Base-by-base conservation (phyloP, 2,797 vertebrate genomes). In the Microhierax caerulescens region DNA sequence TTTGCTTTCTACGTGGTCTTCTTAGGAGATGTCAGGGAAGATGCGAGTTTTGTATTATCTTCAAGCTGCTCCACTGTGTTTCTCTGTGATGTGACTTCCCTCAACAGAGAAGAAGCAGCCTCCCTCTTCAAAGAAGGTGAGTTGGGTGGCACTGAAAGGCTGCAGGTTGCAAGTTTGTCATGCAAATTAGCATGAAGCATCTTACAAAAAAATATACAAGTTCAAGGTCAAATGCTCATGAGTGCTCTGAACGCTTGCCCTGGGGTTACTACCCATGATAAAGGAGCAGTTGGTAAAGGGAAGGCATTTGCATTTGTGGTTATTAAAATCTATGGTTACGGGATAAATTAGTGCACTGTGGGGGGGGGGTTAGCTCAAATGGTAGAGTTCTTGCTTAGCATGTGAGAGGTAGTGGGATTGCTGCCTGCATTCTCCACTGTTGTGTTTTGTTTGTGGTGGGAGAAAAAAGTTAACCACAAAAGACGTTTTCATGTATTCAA, bases 321-420 rank as follows among this genome's bases (percentile, higher is more conserved):
- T 19, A 0, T 7, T 16, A 7, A 53, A 34, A 0, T 17, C 5
- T 53, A 2, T 7, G 4, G 1, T 7, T 22, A 54, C 14, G 5
- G 13, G 20, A 13, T 7, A 67, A 50, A 8, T 1, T 0, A 2
- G 0, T 0, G 1, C 2, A 0, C 8, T 5, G 5, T 7, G 13
- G 27, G 12, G 90, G 12, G 90, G 94, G 89, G 93, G 94, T 94
- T 96, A 97, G 94, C 95, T 96, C 94, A 95, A 95, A 91, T 94
- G 93, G 97, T 98, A 97, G 95, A 97, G 96, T 74, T 96, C 96
- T 97, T 73, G 92, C 97, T 97, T 97, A 97, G 97, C 97, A 98
- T 98, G 97, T 56, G 93, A 97, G 97, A 97, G 96, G 96, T 95
- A 97, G 97, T 63, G 93, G 97, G 97, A 97, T 97, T 85, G 86